phyloP scores from a whole-genome alignment of 2,888 invertebrate species.

The Noctua pronuba region DNA sequence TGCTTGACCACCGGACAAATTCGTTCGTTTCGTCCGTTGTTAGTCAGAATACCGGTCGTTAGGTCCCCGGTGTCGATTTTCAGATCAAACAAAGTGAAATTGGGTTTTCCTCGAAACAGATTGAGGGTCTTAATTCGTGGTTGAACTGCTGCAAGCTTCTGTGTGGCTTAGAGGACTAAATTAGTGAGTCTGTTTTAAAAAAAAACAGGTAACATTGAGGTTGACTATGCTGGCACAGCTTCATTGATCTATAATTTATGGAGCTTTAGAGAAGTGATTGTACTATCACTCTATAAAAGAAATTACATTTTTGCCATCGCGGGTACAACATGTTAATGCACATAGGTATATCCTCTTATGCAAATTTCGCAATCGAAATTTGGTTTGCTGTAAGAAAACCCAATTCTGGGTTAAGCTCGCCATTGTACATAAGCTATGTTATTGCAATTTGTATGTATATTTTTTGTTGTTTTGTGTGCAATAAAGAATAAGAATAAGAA shows the following conservation, averaged over 20 bases:
- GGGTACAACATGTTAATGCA: no score
- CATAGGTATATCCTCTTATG: no score
- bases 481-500: no score
- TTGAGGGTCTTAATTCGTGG: not conserved
- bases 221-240: not conserved
- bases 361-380: no score
- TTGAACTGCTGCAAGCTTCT: not conserved
- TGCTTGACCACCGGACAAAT: conserved; percentile 28
- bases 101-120: conserved; percentile 1
- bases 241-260: not conserved
- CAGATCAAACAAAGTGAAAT: conserved; percentile 31
- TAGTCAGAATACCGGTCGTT: conserved; percentile 10
- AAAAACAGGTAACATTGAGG: not conserved
- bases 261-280: not conserved
- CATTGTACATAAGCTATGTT: no score
- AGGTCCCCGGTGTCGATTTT: conserved; percentile 14
- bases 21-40: not conserved
- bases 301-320: not conserved
- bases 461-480: no score
- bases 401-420: no score
- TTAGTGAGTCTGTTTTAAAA: not conserved
- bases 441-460: no score
- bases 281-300: not conserved
- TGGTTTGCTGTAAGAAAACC: no score
- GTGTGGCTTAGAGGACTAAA: not conserved